Conservation (phyloP, 2,888 invertebrate genomes). For the Petrolisthes cinctipes region DNA sequence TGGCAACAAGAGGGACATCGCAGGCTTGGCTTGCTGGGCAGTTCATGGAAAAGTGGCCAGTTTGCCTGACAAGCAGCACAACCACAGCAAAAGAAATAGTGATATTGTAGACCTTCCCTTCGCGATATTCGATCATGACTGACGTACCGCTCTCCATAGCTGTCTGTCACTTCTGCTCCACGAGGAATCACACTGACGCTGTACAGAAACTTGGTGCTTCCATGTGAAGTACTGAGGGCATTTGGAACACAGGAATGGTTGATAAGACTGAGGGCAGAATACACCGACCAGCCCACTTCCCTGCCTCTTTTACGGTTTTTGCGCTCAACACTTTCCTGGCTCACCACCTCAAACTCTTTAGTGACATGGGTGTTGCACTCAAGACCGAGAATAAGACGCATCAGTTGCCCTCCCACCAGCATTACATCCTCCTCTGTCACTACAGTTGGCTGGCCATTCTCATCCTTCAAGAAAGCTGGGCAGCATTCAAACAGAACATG, state of each 20-base stretch:
- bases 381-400: slow-evolving; percentile 50
- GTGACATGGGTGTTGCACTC: slow-evolving; percentile 61
- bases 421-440: slow-evolving; percentile 30
- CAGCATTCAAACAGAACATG: slow-evolving; percentile 41
- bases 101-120: slow-evolving; percentile 68
- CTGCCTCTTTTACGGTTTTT: slow-evolving; percentile 10
- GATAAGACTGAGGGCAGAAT: slow-evolving; percentile 71
- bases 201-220: slow-evolving; percentile 67
- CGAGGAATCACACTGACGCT: slow-evolving; percentile 69
- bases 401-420: slow-evolving; percentile 50
- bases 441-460: background rate
- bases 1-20: slow-evolving; percentile 53
- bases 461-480: slow-evolving; percentile 24
- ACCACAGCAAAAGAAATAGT: slow-evolving; percentile 71
- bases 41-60: slow-evolving; percentile 68
- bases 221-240: slow-evolving; percentile 69
- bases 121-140: slow-evolving; percentile 68
- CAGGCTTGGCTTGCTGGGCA: slow-evolving; percentile 43
- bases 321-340: background rate
- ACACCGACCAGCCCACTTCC: slow-evolving; percentile 72
- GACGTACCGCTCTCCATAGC: slow-evolving; percentile 72
- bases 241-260: slow-evolving; percentile 73
- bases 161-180: slow-evolving; percentile 71
- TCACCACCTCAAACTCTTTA: slow-evolving; percentile 41
- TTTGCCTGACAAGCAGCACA: slow-evolving; percentile 70